Conservation (phyloP, 2,113 vertebrate species). For the Arenaria interpres region DNA sequence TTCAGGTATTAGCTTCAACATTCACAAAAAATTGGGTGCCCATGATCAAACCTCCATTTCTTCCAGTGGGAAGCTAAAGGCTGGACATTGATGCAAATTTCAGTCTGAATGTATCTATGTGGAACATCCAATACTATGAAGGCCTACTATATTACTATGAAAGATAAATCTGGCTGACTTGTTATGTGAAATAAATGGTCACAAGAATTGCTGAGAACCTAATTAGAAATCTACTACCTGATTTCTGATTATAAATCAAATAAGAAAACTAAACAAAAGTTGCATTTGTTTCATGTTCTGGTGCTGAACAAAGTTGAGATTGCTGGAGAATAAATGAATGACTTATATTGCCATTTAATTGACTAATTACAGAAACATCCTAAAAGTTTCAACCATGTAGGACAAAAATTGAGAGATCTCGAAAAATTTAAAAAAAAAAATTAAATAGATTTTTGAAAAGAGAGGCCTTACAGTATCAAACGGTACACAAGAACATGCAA, state of each 20-base stretch:
- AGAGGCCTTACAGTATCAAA: neutral
- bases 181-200: neutral
- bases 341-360: neutral
- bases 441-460: neutral
- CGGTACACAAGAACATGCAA: neutral
- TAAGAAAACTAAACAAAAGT: neutral
- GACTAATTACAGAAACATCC: neutral
- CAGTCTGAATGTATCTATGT: neutral
- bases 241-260: neutral
- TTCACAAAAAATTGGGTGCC: neutral
- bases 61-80: neutral
- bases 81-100: neutral
- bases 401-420: neutral
- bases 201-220: neutral
- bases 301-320: neutral
- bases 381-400: neutral
- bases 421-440: neutral
- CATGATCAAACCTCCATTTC: neutral
- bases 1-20: neutral
- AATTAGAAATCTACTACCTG: neutral
- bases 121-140: neutral
- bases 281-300: neutral
- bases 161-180: neutral
- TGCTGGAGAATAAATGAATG: neutral
- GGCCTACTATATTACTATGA: neutral